Conservation (phyloP, 1,140 invertebrate species). For the Diorhabda carinulata region DNA sequence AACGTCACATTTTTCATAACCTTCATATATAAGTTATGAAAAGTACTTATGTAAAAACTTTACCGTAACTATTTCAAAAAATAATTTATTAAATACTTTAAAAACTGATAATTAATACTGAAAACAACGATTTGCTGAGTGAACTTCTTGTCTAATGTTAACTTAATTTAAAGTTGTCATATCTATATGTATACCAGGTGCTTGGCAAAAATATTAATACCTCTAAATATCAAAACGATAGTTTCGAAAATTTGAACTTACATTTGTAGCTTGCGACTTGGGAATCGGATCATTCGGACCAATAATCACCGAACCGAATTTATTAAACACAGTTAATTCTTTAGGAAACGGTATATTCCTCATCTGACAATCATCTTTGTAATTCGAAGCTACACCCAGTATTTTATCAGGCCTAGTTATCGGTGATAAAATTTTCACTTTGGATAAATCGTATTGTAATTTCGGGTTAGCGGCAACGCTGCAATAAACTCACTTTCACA, state of each 20-base stretch:
- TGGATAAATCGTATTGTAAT: conserved; percentile 21
- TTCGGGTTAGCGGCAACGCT: conserved; percentile 25
- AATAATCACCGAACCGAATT: conserved; percentile 35
- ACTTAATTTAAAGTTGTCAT: no score
- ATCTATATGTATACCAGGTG: no score
- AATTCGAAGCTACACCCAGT: conserved; percentile 31
- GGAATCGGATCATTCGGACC: conserved; percentile 33
- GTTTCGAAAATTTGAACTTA: conserved; percentile 10
- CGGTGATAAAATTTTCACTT: conserved; percentile 30
- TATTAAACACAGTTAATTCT: conserved; percentile 32
- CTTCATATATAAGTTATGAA: no score
- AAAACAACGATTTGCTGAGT: no score
- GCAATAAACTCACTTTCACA: conserved; percentile 13
- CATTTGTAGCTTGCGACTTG: conserved; percentile 26
- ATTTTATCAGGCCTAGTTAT: conserved; percentile 35
- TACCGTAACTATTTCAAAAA: no score
- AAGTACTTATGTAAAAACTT: no score
- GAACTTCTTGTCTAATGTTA: no score
- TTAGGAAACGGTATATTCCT: conserved; percentile 23
- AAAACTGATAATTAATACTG: no score
- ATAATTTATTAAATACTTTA: no score
- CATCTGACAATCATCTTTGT: conserved; percentile 32
- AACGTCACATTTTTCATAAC: no score
- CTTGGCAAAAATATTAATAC: no score
- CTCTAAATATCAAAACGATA: no score